phyloP scores from a whole-genome alignment of 92 coral and sea anemone species.

The Phenganax stokvisi region DNA sequence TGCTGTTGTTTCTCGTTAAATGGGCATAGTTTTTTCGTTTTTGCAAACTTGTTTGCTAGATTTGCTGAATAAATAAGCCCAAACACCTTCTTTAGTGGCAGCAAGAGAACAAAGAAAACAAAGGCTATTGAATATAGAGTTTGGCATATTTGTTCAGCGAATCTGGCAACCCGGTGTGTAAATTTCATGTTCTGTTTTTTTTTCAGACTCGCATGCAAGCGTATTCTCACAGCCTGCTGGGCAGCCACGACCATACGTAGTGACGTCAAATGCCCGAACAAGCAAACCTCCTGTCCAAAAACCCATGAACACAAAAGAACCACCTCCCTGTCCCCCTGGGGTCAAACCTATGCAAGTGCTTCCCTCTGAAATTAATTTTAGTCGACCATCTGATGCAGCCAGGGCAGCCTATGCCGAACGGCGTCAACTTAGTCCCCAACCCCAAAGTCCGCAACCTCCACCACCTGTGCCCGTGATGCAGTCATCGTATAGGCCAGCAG shows the following conservation, averaged over 20 bases:
- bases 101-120: too few relatives aligned
- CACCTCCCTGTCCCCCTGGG: constrained; percentile 42
- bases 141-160: neutral
- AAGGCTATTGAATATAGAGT: too few relatives aligned
- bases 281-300: constrained; percentile 15
- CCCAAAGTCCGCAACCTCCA: constrained; percentile 3
- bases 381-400: constrained; percentile 42
- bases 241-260: constrained; percentile 16
- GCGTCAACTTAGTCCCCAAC: constrained; percentile 22
- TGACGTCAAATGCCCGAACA: constrained; percentile 24
- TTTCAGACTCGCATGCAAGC: constrained; percentile 26
- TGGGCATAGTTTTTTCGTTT: too few relatives aligned
- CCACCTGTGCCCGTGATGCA: constrained; percentile 8
- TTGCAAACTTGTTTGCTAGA: too few relatives aligned
- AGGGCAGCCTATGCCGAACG: constrained; percentile 40
- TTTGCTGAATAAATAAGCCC: too few relatives aligned
- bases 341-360: constrained; percentile 38
- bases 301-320: constrained; percentile 39
- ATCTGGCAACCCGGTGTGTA: neutral
- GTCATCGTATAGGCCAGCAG: constrained; percentile 6
- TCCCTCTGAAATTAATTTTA: constrained; percentile 35
- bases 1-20: too few relatives aligned
- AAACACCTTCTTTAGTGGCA: too few relatives aligned
- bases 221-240: constrained; percentile 19
- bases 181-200: neutral